Evolutionary conservation across 1,140 invertebrate species (phyloP).

Genomic region (Hetaerina americana): DNA sequence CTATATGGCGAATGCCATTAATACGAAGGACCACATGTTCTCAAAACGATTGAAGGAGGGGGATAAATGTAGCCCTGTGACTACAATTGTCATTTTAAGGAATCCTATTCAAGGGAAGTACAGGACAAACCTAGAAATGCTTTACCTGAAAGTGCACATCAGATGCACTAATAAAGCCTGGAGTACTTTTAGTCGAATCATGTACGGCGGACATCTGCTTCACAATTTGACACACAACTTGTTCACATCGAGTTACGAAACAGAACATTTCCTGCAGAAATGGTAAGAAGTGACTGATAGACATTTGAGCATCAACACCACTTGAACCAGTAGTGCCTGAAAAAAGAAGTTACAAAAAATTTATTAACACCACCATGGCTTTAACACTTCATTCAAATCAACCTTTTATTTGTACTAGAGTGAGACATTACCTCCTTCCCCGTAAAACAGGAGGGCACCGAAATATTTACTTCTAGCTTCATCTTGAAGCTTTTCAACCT

Average conservation of each 20-base stretch:
- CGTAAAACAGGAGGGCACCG: slow-evolving; percentile 40
- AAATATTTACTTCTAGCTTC: slow-evolving; percentile 53
- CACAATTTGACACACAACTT: slow-evolving; percentile 48
- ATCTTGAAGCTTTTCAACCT: slow-evolving; percentile 51
- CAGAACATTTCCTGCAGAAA: slow-evolving; percentile 46
- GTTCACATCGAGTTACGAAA: slow-evolving; percentile 50
- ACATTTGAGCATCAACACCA: slow-evolving; percentile 33
- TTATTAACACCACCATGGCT: too few species aligned
- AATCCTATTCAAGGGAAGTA: too few species aligned
- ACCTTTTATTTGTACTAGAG: too few species aligned
- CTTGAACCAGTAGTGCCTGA: slow-evolving; percentile 20
- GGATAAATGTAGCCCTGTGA: too few species aligned
- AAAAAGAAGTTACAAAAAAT: slow-evolving; percentile 4
- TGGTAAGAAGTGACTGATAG: slow-evolving; percentile 36
- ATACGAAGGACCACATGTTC: too few species aligned
- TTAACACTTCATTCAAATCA: too few species aligned
- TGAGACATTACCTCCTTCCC: slow-evolving; percentile 26
- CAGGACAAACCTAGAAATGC: too few species aligned
- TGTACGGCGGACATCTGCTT: slow-evolving; percentile 51
- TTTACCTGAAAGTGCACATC: slow-evolving; percentile 38
- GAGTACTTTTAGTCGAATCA: slow-evolving; percentile 23
- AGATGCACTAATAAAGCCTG: slow-evolving; percentile 29
- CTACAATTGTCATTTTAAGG: too few species aligned
- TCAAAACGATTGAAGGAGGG: too few species aligned
- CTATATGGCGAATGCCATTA: too few species aligned